These are phyloP conservation scores for Plestiodon gilberti DNA, from an alignment of 2,113 vertebrate species.

Conservation along the genomic window DNA sequence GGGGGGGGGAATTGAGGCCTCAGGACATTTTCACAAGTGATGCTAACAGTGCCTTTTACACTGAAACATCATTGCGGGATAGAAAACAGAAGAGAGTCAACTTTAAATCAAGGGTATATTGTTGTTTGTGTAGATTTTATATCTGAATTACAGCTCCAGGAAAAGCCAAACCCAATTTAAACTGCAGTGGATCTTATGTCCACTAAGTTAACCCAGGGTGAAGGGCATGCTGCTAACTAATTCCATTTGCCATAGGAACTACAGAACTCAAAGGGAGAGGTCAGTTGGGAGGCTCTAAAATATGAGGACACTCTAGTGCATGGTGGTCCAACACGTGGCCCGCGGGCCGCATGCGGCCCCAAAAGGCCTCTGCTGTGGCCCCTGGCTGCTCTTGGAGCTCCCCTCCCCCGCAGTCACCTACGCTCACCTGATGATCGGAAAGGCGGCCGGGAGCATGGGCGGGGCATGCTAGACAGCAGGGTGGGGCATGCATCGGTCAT, in stretches of 20 bases:
- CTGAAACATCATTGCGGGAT: not conserved
- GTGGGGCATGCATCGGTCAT: too few relatives aligned
- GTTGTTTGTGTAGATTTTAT: not conserved
- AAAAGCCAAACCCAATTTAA: not conserved
- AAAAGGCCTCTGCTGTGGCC: too few relatives aligned
- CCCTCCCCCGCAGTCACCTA: too few relatives aligned
- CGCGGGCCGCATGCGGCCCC: too few relatives aligned
- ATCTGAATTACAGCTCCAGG: not conserved
- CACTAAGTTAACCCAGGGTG: not conserved
- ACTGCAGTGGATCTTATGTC: not conserved
- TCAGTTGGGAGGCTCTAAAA: not conserved
- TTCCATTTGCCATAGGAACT: not conserved
- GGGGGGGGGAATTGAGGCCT: not conserved
- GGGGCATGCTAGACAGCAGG: too few relatives aligned
- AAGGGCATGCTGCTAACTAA: not conserved
- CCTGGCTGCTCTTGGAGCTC: too few relatives aligned
- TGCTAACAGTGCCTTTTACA: not conserved
- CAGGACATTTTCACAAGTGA: not conserved
- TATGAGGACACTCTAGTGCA: not conserved
- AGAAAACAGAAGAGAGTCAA: not conserved
- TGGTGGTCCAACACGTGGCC: too few relatives aligned
- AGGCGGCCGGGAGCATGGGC: too few relatives aligned
- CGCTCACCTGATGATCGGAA: too few relatives aligned
- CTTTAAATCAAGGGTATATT: not conserved
- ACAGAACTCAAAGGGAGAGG: not conserved